A percentile compares a stretch with the other conserved stretches of the same genome.
phyloP scores from a whole-genome alignment of 2,113 vertebrate genomes.

The Lates calcarifer region DNA sequence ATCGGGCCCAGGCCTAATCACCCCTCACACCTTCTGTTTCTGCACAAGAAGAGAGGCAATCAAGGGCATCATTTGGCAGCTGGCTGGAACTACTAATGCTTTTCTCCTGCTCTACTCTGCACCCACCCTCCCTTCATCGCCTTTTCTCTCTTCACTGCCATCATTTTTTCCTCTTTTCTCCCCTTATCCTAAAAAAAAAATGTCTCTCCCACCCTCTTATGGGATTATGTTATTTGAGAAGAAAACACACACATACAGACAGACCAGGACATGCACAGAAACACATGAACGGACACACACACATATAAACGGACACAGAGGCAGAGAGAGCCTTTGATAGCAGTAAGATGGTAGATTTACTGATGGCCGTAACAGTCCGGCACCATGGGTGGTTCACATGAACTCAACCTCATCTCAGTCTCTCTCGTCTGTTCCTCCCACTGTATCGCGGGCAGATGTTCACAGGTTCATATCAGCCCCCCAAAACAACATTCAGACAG shows the following conservation, averaged over 20 bases:
- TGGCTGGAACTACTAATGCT: conserved; percentile 92
- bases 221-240: conserved; percentile 81
- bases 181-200: conserved; percentile 75
- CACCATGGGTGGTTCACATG: conserved; percentile 75
- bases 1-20: conserved; percentile 88
- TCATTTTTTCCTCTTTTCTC: conserved; percentile 78
- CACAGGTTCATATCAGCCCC: conserved; percentile 74
- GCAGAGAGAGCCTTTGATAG: conserved; percentile 75
- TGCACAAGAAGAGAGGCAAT: conserved; percentile 91
- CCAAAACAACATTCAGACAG: conserved; percentile 63
- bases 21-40: conserved; percentile 91
- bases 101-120: conserved; percentile 77
- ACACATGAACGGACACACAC: conserved; percentile 30
- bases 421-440: conserved; percentile 62
- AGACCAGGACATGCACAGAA: conserved; percentile 12
- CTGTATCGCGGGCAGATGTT: conserved; percentile 81
- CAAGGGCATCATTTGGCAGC: conserved; percentile 93
- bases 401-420: conserved; percentile 79
- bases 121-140: conserved; percentile 59
- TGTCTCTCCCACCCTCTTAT: conserved; percentile 72
- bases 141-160: conserved; percentile 69
- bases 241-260: conserved; percentile 64
- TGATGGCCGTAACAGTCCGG: conserved; percentile 78
- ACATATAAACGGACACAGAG: conserved; percentile 37
- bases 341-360: conserved; percentile 77